Evolutionary conservation across 2,797 vertebrate genomes (phyloP), one percentile per base, ranked within the genome.

Genomic region (Clarias laeviceps): DNA sequence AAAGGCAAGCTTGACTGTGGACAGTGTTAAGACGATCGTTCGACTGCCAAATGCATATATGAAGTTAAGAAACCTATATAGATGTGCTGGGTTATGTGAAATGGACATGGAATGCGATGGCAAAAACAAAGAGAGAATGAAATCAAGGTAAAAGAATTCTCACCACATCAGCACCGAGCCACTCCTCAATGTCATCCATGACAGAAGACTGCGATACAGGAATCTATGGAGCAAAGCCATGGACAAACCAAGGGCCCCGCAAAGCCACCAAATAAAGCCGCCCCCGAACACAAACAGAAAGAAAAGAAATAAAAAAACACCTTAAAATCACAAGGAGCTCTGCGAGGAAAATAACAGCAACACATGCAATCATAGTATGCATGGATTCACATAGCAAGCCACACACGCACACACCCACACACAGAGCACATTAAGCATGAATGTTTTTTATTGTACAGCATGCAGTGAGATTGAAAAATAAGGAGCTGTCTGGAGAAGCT

Each of bases 151-250:
- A 96, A 54, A 96, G 92, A 92, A 94, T 90, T 97, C 98, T 99
- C 97, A 99, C 98, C 98, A 99, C 96, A 91, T 99, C 98, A 88
- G 97, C 96, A 97, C 97, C 96, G 96, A 99, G 98, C 98, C 98
- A 99, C 94, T 98, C 97, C 97, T 99, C 98, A 96, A 99, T 98
- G 96, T 99, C 98, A 96, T 99, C 98, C 98, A 99, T 99, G 96
- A 99, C 97, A 96, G 97, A 99, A 96, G 98, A 97, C 96, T 98
- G 97, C 93, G 95, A 96, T 93, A 99, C 97, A 57, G 98, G 98
- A 94, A 99, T 98, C 98, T 99, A 97, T 92, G 95, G 94, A 96
- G 95, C 94, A 95, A 93, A 91, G 95, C 94, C 91, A 95, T 90
- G 93, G 92, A 92, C 81, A 92, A 93, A 91, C 94, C 90, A 91